Conservation (phyloP, 2,797 vertebrate genomes). For the Catamblyrhynchus diadema region DNA sequence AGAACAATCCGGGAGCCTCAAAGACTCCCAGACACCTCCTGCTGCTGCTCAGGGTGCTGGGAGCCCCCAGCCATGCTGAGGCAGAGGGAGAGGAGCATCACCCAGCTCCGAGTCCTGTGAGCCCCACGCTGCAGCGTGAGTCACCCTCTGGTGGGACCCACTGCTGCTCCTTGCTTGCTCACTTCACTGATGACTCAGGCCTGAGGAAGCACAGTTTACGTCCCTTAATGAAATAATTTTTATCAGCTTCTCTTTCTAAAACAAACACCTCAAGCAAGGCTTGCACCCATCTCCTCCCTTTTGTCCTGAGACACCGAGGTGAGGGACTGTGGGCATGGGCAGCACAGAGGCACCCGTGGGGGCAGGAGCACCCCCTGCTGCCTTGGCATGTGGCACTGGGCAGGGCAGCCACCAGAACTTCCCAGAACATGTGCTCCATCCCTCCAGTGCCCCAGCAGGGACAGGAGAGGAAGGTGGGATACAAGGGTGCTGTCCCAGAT, state of each 20-base stretch:
- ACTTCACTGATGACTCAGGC: slow-evolving; percentile 60
- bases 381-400: rapidly evolving
- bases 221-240: slow-evolving; percentile 55
- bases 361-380: not conserved
- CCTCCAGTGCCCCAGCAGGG: not conserved
- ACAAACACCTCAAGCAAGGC: not conserved
- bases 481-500: not conserved
- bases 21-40: not conserved
- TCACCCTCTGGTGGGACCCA: not conserved
- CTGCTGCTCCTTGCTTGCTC: slow-evolving; percentile 23
- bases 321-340: rapidly evolving
- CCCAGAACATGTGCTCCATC: not conserved
- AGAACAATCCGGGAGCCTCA: not conserved
- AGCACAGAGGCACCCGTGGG: not conserved
- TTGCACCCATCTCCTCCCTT: not conserved
- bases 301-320: rapidly evolving
- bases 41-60: not conserved
- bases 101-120: not conserved
- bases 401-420: not conserved
- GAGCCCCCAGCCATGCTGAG: not conserved
- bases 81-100: not conserved
- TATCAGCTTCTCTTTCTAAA: slow-evolving; percentile 15
- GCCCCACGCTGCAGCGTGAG: not conserved
- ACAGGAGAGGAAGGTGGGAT: not conserved
- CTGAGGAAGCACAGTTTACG: slow-evolving; percentile 41